phyloP scores from a whole-genome alignment of 2,113 vertebrate species.

The Ammodytes dubius region DNA sequence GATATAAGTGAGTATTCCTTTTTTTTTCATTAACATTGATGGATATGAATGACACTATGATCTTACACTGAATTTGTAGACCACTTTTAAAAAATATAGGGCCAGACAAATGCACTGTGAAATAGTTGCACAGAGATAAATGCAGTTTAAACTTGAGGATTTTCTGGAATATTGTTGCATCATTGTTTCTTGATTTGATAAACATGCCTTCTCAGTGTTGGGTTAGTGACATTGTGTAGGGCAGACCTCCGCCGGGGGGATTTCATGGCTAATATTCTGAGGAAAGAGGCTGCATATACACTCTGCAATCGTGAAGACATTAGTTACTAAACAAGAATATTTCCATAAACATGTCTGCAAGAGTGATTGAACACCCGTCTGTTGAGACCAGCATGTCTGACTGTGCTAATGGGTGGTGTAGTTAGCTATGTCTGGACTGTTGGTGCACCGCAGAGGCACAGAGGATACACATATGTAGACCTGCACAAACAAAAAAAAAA shows the following conservation, averaged over 20 bases:
- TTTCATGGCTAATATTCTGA: conserved; percentile 48
- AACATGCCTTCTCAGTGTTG: conserved; percentile 9
- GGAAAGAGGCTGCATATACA: conserved; percentile 36
- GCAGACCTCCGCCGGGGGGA: conserved; percentile 1
- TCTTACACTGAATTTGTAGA: too few species aligned
- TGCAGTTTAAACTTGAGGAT: background rate
- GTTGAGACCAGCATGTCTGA: conserved; percentile 26
- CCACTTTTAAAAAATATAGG: too few species aligned
- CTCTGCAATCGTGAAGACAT: conserved; percentile 46
- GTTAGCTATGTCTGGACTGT: conserved; percentile 34
- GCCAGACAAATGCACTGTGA: too few species aligned
- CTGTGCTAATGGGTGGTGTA: conserved; percentile 52
- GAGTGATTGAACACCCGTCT: conserved; percentile 51
- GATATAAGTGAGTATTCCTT: too few species aligned
- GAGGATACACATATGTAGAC: conserved; percentile 31
- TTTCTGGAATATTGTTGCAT: conserved; percentile 11
- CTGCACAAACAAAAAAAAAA: conserved; percentile 35
- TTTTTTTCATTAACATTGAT: too few species aligned
- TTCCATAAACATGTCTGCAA: conserved; percentile 65
- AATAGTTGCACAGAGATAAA: too few species aligned
- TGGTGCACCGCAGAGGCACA: conserved; percentile 28
- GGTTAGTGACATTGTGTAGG: conserved; percentile 27
- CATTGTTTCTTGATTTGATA: conserved; percentile 22
- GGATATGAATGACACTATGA: too few species aligned
- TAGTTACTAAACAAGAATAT: conserved; percentile 55